Evolutionary conservation across 1,140 invertebrate genomes (phyloP), one percentile per base, ranked within the genome.

Genomic region (Trichogramma pretiosum): DNA sequence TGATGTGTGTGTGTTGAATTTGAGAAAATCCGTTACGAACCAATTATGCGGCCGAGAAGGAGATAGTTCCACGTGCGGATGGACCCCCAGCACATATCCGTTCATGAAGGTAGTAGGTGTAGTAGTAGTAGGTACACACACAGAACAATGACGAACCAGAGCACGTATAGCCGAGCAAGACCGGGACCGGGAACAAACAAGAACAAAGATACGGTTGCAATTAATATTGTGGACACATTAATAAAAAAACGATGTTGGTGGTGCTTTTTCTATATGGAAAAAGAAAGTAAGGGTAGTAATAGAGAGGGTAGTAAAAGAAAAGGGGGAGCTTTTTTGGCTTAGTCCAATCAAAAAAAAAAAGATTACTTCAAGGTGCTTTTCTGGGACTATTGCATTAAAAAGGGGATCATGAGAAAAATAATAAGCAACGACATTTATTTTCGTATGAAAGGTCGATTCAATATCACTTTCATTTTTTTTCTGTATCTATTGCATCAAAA

Each of bases 181-280:
- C 57, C 70, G 70, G 70, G 70, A 72, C 70, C 70, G 70, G 68
- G 70, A 72, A 72, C 70, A 72, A 72, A 72, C 68, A 72, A 72
- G 68, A 72, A 72, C 68, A 72, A 70, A 72, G 67, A 72, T 72
- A 72, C 70, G 70, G 60, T 68, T 70, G 68, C 66, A 65, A 72
- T 72, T 72, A 72, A 72, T 70, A 72, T 72, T 65, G 65, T 70
- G 68, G 67, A 68, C 64, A 70, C 66, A 72, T 72, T 70, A 70
- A 65, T 72, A 59, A n/a, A n/a, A n/a, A n/a, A 53, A 66, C 65
- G 63, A 63, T 68, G 62, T 63, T 70, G 60, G 61, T 68, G 59
- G 61, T 68, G 59, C 59, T 67, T 62, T n/a, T 69, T 67, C 61
- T 61, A 70, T 57, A 56, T 50, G 54, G 50, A 51, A 51, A 56